Evolutionary conservation across 2,888 invertebrate genomes (phyloP).

Genomic region (Cantharis nigra): DNA sequence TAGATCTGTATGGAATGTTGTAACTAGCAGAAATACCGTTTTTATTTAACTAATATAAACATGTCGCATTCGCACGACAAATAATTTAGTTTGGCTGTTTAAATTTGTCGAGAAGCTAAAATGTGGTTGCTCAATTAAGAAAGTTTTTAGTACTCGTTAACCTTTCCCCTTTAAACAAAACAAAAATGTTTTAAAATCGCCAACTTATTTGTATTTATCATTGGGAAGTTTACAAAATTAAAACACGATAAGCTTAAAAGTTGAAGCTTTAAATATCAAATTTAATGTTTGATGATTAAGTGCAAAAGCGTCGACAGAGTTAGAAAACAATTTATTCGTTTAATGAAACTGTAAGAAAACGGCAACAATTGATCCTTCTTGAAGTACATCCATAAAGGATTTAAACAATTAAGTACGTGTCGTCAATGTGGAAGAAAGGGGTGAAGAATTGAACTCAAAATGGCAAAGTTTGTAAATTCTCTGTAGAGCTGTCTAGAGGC

Average conservation of each 20-base stretch:
- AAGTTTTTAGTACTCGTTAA: background rate
- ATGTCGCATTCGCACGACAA: background rate
- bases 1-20: too few relatives aligned
- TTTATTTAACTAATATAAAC: background rate
- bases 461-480: slow-evolving; percentile 47
- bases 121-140: background rate
- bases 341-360: slow-evolving; percentile 13
- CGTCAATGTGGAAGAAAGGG: slow-evolving; percentile 19
- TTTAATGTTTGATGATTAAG: background rate
- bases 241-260: background rate
- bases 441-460: slow-evolving; percentile 37
- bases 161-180: background rate
- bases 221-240: background rate
- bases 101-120: background rate
- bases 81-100: background rate
- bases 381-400: slow-evolving; percentile 29
- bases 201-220: background rate
- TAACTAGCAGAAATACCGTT: too few relatives aligned
- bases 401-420: slow-evolving; percentile 33
- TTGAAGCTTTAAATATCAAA: background rate
- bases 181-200: background rate
- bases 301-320: background rate
- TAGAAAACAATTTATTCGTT: slow-evolving; percentile 20
- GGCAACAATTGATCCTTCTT: slow-evolving; percentile 28
- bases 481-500: slow-evolving; percentile 40